Percentiles rank a stretch among this genome's conserved stretches.
These are phyloP conservation scores for Belgica antarctica DNA, from an alignment of 2,888 invertebrate species.

Conservation along the genomic window DNA sequence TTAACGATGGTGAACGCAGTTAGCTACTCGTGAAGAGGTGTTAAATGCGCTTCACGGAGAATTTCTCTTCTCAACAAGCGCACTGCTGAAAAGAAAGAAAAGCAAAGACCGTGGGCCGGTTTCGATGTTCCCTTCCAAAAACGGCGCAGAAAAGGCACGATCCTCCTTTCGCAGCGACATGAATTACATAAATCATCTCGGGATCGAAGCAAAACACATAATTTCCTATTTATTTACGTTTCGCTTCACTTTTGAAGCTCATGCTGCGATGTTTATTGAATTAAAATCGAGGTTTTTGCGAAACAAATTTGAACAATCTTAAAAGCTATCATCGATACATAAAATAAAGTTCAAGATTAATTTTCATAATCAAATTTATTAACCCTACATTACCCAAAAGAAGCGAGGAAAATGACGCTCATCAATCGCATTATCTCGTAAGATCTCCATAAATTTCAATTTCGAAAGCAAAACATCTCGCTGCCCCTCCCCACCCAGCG, in stretches of 20 bases:
- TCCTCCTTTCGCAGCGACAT: not conserved
- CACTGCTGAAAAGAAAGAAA: not conserved
- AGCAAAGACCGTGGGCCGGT: not conserved
- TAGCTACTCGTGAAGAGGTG: not conserved
- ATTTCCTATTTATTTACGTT: not conserved
- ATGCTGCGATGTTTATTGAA: not conserved
- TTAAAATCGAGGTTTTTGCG: no score
- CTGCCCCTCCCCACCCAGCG: not conserved
- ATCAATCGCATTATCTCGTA: not conserved
- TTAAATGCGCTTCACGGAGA: not conserved
- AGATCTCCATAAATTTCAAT: not conserved
- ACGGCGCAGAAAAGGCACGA: not conserved
- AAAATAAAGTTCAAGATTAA: not conserved
- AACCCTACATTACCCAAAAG: conserved; percentile 32
- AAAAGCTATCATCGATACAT: not conserved
- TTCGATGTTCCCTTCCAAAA: not conserved
- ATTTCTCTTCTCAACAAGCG: not conserved
- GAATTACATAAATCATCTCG: conserved; percentile 1
- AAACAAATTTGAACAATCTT: not conserved
- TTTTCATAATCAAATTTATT: conserved; percentile 22
- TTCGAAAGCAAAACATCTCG: not conserved
- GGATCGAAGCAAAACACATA: not conserved
- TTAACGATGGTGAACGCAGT: not conserved
- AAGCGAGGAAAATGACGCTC: not conserved
- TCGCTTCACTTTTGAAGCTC: not conserved